Base-by-base conservation (phyloP, 2,797 vertebrate species). In the Gymnoscopelus microlampas region DNA sequence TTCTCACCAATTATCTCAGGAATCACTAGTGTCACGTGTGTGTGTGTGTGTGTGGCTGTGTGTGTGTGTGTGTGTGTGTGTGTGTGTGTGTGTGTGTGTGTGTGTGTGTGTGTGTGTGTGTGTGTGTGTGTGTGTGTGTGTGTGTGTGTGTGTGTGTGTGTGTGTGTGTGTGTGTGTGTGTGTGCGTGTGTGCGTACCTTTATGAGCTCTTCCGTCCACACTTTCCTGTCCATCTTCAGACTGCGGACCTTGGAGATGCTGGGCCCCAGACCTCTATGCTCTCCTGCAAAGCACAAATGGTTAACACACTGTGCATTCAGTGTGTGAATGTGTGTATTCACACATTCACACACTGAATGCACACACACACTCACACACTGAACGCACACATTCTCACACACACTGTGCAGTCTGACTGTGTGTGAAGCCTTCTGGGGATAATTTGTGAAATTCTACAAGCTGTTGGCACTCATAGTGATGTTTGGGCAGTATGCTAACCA, bases 161-260 rank as follows among this genome's bases (percentile, higher is more conserved):
- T 19, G 19, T 19, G 19, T 19, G 19, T 19, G 19, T 19, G 19
- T 19, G 19, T 48, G 9, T 60, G 48, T 10, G 15, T 29, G 60
- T 11, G 12, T 51, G 23, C 19, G 35, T 23, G 39, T 60, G 23
- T n/a, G 32, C 8, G 0, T 88, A 98, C 98, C 97, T 98, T 69
- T 0, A 99, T 93, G 44, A 99, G 94, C 51, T 96, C 94, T 68
- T 97, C 95, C 0, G 96, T 99, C 98, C 98, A 99, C 66, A 99
- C 95, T 56, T 96, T 99, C 75, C 89, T 93, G 92, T 99, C 98
- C 98, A 99, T 98, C 91, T 98, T 99, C 53, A 99, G 91, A 85
- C 98, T 99, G 49, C 97, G 95, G 13, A 99, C 95, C 80, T 99
- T 99, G 39, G 95, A 97, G 74, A 98, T 86, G 50, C 91, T 94